Evolutionary conservation across 2,888 invertebrate genomes (phyloP).

Genomic region (Frankliniella intonsa): DNA sequence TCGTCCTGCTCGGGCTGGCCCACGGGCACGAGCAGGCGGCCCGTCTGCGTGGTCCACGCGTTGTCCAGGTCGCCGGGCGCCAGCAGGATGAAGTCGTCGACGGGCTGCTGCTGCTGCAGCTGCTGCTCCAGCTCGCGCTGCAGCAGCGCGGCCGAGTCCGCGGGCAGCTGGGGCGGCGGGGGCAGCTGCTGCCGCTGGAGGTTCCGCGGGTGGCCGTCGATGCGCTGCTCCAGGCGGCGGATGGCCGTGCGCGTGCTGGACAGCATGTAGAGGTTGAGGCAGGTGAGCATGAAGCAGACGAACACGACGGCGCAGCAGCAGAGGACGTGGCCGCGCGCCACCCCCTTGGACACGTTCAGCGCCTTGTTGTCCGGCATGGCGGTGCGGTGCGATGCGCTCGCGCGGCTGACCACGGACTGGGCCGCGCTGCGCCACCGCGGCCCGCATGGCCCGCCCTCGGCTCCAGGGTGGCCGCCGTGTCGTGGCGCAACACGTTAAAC

Average conservation of each 20-base stretch:
- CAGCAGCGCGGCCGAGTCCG: not conserved
- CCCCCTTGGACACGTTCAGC: not conserved
- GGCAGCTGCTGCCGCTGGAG: not conserved
- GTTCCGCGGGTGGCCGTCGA: not conserved
- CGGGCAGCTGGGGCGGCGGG: not conserved
- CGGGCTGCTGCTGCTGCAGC: constrained; percentile 2
- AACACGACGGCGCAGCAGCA: constrained; percentile 21
- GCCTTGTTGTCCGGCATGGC: constrained; percentile 6
- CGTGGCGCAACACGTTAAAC: no score
- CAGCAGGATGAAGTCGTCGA: constrained; percentile 20
- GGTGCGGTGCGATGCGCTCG: not conserved
- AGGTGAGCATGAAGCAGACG: constrained; percentile 18
- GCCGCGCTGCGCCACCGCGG: not conserved
- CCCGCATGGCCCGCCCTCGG: not conserved
- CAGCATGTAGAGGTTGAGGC: constrained; percentile 17
- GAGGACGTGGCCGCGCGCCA: constrained; percentile 1
- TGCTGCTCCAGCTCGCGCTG: not conserved
- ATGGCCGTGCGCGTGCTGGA: not conserved
- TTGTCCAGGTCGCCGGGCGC: constrained; percentile 21
- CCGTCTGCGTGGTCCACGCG: constrained; percentile 19
- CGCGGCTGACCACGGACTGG: not conserved
- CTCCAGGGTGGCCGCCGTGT: no score
- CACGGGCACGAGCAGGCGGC: constrained; percentile 15
- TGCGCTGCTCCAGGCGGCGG: not conserved
- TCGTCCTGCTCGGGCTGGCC: constrained; percentile 3